phyloP scores from a whole-genome alignment of 1,140 invertebrate species.

The Drosophila quadrilineata region DNA sequence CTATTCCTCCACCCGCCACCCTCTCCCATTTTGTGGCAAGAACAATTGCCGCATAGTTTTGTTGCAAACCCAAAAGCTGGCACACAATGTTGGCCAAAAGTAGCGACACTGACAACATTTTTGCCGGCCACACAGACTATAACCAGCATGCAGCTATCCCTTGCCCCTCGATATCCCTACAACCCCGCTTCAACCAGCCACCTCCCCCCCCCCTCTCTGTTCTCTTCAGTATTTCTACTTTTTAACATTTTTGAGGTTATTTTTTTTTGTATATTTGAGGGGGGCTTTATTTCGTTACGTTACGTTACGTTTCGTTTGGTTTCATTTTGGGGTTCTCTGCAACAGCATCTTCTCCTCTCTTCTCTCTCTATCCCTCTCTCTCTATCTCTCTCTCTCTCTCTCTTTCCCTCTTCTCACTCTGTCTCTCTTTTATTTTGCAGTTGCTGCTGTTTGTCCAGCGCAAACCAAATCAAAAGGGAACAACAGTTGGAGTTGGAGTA shows the following conservation, averaged over 20 bases:
- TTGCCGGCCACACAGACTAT: slow-evolving; percentile 6
- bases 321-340: slow-evolving; percentile 21
- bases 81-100: slow-evolving; percentile 57
- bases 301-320: slow-evolving; percentile 68
- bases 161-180: too few species aligned
- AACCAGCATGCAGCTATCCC: too few species aligned
- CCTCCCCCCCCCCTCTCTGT: neutral
- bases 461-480: slow-evolving; percentile 59
- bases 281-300: slow-evolving; percentile 76
- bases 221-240: slow-evolving; percentile 29
- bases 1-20: too few species aligned
- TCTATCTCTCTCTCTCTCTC: too few species aligned
- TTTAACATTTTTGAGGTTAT: slow-evolving; percentile 75
- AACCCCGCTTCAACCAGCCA: neutral
- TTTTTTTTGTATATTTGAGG: too few species aligned
- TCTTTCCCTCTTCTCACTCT: too few species aligned
- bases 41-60: slow-evolving; percentile 63
- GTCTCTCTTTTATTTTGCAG: slow-evolving; percentile 13
- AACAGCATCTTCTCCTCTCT: neutral
- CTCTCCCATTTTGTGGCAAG: too few species aligned
- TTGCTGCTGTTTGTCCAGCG: slow-evolving; percentile 60
- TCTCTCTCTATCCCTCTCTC: too few species aligned
- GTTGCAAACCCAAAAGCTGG: slow-evolving; percentile 47
- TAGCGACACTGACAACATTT: slow-evolving; percentile 11
- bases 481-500: slow-evolving; percentile 26